phyloP scores from a whole-genome alignment of 1,140 invertebrate genomes.

The Bombus fervidus region DNA sequence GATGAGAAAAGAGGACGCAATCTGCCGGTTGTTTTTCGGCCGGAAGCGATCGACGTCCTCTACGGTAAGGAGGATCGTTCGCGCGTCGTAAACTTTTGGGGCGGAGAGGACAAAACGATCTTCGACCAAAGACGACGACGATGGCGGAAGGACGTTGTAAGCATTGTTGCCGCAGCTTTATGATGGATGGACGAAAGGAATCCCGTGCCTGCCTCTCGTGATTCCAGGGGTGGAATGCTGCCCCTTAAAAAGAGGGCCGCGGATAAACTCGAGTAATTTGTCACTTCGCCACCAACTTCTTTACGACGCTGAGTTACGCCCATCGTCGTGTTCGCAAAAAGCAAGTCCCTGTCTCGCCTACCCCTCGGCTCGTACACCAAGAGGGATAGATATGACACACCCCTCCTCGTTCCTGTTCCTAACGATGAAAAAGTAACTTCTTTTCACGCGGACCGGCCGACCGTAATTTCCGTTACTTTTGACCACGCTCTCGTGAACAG shows the following conservation, averaged over 20 bases:
- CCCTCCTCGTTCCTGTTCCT: background rate
- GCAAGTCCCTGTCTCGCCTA: conserved; percentile 30
- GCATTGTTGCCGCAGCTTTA: conserved; percentile 74
- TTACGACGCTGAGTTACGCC: conserved; percentile 60
- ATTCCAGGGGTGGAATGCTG: conserved; percentile 60
- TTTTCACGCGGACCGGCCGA: background rate
- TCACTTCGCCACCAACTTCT: conserved; percentile 69
- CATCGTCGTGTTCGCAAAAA: conserved; percentile 71
- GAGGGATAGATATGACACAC: conserved; percentile 44
- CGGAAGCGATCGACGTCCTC: conserved; percentile 48
- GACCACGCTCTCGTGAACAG: background rate
- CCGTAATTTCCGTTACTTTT: conserved; percentile 15
- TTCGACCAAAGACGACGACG: conserved; percentile 32
- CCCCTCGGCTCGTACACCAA: background rate
- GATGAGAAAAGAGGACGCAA: background rate
- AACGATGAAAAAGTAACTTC: conserved; percentile 41
- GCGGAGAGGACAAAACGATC: conserved; percentile 51
- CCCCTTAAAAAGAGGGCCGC: conserved; percentile 66
- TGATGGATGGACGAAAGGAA: conserved; percentile 76
- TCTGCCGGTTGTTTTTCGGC: conserved; percentile 27
- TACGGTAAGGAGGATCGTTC: conserved; percentile 42
- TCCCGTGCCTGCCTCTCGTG: conserved; percentile 58
- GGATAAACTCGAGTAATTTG: conserved; percentile 79
- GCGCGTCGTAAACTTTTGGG: conserved; percentile 68
- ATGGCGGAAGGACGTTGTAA: conserved; percentile 69